Evolutionary conservation across 2,797 vertebrate genomes (phyloP).

Genomic region (Scolopax bukidnonensis): DNA sequence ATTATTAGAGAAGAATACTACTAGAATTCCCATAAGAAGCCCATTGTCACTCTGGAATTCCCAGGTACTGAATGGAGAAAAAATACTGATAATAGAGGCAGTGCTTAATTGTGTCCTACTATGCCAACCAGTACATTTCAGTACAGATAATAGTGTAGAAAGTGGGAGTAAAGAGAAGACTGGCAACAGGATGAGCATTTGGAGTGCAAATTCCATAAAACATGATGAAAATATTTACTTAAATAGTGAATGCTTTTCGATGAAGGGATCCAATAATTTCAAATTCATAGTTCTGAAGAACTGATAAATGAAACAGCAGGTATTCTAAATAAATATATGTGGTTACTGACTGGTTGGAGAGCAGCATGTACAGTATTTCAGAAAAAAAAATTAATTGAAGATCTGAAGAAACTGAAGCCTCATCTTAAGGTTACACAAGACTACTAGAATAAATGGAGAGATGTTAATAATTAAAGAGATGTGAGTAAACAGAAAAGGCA

Average conservation of each 20-base stretch:
- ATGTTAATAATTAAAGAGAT: not conserved
- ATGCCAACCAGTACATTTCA: not conserved
- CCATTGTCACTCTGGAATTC: not conserved
- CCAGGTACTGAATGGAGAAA: not conserved
- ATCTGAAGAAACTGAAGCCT: not conserved
- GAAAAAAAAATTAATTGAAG: not conserved
- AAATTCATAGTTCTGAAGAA: not conserved
- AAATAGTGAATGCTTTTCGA: not conserved
- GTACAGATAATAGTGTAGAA: not conserved
- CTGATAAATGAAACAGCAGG: not conserved
- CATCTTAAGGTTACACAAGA: not conserved
- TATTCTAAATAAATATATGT: not conserved
- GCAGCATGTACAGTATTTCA: not conserved
- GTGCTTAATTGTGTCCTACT: not conserved
- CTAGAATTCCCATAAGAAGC: not conserved
- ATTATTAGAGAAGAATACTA: not conserved
- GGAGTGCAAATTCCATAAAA: not conserved
- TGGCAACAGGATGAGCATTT: not conserved
- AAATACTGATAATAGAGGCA: not conserved
- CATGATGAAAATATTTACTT: not conserved
- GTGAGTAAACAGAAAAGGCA: not conserved
- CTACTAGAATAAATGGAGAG: not conserved
- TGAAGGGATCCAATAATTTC: not conserved
- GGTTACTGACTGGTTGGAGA: not conserved
- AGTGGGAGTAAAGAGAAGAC: not conserved